Evolutionary conservation across 2,888 invertebrate species (phyloP).

Genomic region (Eupithecia tripunctaria): DNA sequence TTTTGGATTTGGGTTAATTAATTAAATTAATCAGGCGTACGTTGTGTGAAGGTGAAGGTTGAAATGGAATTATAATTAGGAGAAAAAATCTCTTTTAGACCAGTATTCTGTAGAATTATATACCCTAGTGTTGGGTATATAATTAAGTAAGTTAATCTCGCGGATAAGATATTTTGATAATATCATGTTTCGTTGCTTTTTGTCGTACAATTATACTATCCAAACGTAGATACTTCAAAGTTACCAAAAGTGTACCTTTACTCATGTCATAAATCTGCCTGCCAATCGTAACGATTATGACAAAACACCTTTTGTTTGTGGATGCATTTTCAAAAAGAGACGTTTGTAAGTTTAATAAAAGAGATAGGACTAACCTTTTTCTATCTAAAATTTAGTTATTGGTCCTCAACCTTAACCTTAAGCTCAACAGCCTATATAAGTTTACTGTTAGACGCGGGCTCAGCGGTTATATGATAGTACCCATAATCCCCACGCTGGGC

Average conservation of each 20-base stretch:
- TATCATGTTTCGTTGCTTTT: not conserved
- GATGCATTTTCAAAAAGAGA: not conserved
- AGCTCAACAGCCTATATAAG: too few species aligned
- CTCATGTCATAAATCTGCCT: not conserved
- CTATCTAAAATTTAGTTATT: not conserved
- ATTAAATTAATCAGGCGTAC: conserved; percentile 4
- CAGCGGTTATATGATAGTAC: too few species aligned
- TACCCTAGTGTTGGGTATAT: not conserved
- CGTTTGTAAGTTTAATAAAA: not conserved
- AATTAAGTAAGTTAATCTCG: not conserved
- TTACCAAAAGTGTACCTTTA: not conserved
- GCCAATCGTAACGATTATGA: too few species aligned
- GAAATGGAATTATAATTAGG: not conserved
- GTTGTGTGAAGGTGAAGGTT: conserved; percentile 5
- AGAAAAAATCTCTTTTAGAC: not conserved
- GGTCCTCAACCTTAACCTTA: not conserved
- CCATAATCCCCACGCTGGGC: too few species aligned
- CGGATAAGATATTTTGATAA: not conserved
- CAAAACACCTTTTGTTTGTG: not conserved
- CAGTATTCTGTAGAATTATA: not conserved
- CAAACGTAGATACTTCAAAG: not conserved
- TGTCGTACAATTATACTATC: not conserved
- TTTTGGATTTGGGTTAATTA: conserved; percentile 16
- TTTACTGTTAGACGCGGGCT: too few species aligned
- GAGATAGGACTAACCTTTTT: not conserved